These are phyloP conservation scores for Ellobium chinense DNA, from an alignment of 2,888 invertebrate species.

Conservation along the genomic window DNA sequence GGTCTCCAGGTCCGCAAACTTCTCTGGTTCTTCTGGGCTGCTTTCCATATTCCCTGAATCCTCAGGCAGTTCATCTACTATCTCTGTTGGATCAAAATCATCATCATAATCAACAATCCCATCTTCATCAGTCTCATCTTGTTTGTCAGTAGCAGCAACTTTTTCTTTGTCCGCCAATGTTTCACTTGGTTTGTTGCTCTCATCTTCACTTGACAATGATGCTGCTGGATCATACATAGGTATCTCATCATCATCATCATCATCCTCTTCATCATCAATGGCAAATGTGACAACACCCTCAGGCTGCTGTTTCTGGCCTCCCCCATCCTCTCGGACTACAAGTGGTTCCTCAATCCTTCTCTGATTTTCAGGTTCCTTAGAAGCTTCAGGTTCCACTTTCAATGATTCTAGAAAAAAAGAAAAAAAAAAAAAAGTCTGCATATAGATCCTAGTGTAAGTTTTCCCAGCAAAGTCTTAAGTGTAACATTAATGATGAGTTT, in stretches of 20 bases:
- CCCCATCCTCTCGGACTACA: not conserved
- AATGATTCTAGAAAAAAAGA: not conserved
- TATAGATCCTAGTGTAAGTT: too few relatives aligned
- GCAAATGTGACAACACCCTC: not conserved
- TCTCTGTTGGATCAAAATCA: conserved; percentile 28
- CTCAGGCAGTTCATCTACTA: not conserved
- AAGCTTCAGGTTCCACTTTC: conserved; percentile 6
- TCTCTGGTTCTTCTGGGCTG: not conserved
- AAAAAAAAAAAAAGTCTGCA: too few relatives aligned
- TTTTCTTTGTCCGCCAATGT: not conserved
- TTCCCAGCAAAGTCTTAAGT: too few relatives aligned
- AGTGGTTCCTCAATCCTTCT: not conserved
- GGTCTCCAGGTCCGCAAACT: not conserved
- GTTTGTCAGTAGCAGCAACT: not conserved
- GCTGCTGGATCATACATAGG: not conserved
- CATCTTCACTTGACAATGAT: not conserved
- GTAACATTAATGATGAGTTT: too few relatives aligned
- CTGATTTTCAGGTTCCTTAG: not conserved
- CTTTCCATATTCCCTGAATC: not conserved
- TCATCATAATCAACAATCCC: not conserved
- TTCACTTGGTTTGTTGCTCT: not conserved
- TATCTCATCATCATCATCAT: conserved; percentile 8
- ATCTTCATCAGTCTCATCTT: not conserved
- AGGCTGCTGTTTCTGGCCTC: not conserved
- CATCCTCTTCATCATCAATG: not conserved